Conservation (phyloP, 2,797 vertebrate genomes). For the Poliocrania exsul region DNA sequence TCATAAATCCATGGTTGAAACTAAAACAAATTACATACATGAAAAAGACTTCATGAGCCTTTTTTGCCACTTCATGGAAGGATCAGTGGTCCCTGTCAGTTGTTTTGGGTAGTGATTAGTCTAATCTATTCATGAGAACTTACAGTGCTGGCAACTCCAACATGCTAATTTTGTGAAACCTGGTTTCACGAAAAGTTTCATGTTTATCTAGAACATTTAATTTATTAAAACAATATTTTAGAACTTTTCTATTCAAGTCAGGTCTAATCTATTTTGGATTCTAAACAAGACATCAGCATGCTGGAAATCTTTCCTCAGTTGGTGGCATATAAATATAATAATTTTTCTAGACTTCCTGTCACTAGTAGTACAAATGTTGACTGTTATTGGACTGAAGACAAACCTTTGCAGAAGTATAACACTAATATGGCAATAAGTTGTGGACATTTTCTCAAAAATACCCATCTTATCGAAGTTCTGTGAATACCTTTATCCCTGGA, state of each 20-base stretch:
- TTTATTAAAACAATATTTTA: background rate
- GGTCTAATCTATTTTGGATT: background rate
- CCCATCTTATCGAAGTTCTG: background rate
- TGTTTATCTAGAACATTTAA: background rate
- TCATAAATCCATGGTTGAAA: background rate
- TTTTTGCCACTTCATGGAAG: background rate
- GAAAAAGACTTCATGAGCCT: background rate
- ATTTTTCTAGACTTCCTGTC: background rate
- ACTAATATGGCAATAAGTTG: background rate
- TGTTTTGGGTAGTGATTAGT: background rate
- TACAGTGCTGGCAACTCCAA: background rate
- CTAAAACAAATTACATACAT: background rate
- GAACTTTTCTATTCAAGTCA: background rate
- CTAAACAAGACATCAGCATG: background rate
- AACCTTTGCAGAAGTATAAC: background rate
- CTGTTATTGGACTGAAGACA: background rate
- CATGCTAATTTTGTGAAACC: background rate
- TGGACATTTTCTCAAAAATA: background rate
- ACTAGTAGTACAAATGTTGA: background rate
- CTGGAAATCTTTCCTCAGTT: background rate
- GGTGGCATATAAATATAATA: background rate
- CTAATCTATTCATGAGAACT: background rate
- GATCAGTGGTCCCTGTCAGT: background rate
- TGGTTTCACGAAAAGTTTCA: background rate
- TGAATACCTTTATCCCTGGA: background rate